Conservation (phyloP, 1,140 invertebrate species). For the Lucilia cuprina region DNA sequence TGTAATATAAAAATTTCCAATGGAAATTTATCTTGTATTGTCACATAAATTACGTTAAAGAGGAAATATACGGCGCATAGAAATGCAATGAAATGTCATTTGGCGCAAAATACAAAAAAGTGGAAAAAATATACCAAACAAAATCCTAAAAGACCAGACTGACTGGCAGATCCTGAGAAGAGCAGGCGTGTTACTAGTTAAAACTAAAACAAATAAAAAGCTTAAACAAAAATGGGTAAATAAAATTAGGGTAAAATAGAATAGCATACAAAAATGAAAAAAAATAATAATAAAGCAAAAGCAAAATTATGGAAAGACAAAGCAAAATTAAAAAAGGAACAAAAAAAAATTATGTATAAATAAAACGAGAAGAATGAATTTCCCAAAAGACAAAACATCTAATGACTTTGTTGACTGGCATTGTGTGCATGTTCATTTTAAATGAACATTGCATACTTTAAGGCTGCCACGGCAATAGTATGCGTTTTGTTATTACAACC, state of each 20-base stretch:
- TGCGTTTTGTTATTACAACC: not conserved
- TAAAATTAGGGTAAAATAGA: constrained; percentile 26
- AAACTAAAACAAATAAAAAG: too few species aligned
- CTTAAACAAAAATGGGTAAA: not conserved
- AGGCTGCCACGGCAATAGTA: not conserved
- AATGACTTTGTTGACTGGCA: constrained; percentile 18
- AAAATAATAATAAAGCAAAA: not conserved
- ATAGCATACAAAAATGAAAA: not conserved
- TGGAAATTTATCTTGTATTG: constrained; percentile 35
- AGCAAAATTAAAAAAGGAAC: not conserved
- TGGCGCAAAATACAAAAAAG: not conserved
- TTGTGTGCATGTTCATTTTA: constrained; percentile 8
- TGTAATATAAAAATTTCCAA: constrained; percentile 9
- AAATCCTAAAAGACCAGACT: not conserved
- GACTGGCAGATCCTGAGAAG: not conserved
- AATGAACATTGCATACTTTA: constrained; percentile 7
- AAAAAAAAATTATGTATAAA: not conserved
- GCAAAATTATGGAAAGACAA: not conserved
- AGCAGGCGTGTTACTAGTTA: not conserved
- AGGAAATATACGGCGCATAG: constrained; percentile 9
- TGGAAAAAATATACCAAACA: too few species aligned
- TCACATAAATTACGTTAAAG: constrained; percentile 33
- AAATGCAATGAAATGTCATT: constrained; percentile 27
- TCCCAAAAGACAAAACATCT: constrained; percentile 18
- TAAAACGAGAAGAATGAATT: constrained; percentile 23